Evolutionary conservation across 1,140 invertebrate genomes (phyloP).

Genomic region (Cherax destructor): DNA sequence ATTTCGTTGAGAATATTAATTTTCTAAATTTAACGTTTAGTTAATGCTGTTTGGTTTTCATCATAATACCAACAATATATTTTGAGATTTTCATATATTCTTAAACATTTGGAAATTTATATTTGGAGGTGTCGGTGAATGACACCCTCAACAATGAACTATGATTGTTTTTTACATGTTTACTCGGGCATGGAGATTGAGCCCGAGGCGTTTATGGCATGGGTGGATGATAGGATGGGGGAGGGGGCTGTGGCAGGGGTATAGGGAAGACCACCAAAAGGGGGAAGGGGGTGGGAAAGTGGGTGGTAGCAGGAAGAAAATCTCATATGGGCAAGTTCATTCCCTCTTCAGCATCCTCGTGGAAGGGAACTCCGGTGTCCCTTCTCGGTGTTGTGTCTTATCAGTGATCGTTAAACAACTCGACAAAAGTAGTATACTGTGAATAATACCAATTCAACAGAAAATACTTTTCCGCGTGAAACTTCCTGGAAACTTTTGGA

Average conservation of each 20-base stretch:
- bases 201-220: constrained; percentile 11
- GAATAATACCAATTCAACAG: neutral
- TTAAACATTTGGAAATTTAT: neutral
- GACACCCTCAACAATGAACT: neutral
- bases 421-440: neutral
- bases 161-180: neutral
- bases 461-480: neutral
- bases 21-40: constrained; percentile 13
- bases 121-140: neutral
- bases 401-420: neutral
- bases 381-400: neutral
- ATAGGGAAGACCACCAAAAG: neutral
- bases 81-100: neutral
- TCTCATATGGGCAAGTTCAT: constrained; percentile 23
- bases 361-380: neutral
- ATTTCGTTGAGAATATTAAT: constrained; percentile 28
- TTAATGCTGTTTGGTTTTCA: too few species aligned
- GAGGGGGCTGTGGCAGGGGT: neutral
- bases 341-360: constrained; percentile 8
- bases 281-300: constrained; percentile 21
- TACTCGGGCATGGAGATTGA: neutral
- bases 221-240: neutral
- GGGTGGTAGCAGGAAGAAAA: constrained; percentile 26
- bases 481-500: neutral
- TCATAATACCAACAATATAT: too few species aligned